Base-by-base conservation (phyloP, 2,888 invertebrate species). In the Netelia inedita region DNA sequence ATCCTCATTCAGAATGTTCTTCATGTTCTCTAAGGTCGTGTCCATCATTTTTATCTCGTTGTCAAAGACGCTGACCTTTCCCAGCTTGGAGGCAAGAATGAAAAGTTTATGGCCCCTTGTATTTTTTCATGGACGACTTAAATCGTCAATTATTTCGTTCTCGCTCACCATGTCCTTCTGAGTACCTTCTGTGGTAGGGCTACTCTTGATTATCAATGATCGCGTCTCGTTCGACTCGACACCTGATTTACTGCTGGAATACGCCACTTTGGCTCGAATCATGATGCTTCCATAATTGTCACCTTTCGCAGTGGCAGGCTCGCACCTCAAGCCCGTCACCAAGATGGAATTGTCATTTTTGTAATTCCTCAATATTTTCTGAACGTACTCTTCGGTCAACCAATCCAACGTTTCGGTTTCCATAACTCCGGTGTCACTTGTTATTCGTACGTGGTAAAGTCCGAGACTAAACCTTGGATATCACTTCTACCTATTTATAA, bases 151-250 rank as follows among this genome's bases (percentile, higher is more conserved):
- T 16, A 19, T 46, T 10, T 35, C 1, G n/a, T 23, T 75, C 79
- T 35, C 5, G 35, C 87, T 86, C 83, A 92, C 93, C 85, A 92
- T 3, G 0, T 88, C 88, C 3, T 94, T 93, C 1, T 94, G 92
- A 50, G 94, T 63, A 23, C 94, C 89, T 91, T 94, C 43, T 8
- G 91, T 90, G 46, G 93, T 93, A n/a, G 95, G 95, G n/a, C 92
- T 89, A 10, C 94, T 88, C 78, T 93, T 93, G 6, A 91, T 71
- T 28, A 93, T 88, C 2, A 93, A 63, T 0, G 91, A 78, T 82
- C 8, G 5, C 0, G 9, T 89, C 43, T 90, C 91, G 53, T 90
- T 86, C 2, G 76, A 87, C n/a, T 16, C 50, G 89, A 89, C 46
- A 16, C 57, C 72, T 14, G 69, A 82, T n/a, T 83, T 66, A 3